Conservation (phyloP, 2,797 vertebrate genomes). For the Myotis planiceps region DNA sequence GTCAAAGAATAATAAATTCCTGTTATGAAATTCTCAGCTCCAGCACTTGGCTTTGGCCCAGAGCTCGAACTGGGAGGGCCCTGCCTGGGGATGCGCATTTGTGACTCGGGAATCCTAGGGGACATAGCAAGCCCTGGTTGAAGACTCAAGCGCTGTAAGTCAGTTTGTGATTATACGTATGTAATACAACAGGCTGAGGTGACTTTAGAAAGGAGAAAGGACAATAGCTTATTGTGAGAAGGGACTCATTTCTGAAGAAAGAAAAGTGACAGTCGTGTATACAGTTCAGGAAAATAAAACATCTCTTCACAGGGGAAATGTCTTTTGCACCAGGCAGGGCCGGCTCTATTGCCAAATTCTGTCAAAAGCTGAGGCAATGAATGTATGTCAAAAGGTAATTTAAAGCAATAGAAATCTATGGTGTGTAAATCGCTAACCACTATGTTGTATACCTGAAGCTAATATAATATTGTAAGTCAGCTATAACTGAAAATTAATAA, state of each 20-base stretch:
- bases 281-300: neutral
- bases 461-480: neutral
- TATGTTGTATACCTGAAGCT: neutral
- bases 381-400: neutral
- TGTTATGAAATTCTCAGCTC: neutral
- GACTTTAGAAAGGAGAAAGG: slow-evolving; percentile 27
- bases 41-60: neutral
- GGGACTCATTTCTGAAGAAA: slow-evolving; percentile 19
- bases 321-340: neutral
- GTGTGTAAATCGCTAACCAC: neutral
- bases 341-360: neutral
- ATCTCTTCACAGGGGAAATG: neutral
- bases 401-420: neutral
- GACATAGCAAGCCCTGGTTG: neutral
- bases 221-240: neutral
- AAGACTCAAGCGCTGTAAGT: neutral
- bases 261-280: neutral
- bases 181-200: neutral
- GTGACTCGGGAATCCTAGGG: neutral
- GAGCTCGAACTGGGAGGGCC: neutral
- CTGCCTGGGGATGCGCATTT: neutral
- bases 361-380: slow-evolving; percentile 10
- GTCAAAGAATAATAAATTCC: neutral
- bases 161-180: neutral
- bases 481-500: neutral